Conservation (phyloP, 2,888 invertebrate genomes). For the Stenchaetothrips biformis region DNA sequence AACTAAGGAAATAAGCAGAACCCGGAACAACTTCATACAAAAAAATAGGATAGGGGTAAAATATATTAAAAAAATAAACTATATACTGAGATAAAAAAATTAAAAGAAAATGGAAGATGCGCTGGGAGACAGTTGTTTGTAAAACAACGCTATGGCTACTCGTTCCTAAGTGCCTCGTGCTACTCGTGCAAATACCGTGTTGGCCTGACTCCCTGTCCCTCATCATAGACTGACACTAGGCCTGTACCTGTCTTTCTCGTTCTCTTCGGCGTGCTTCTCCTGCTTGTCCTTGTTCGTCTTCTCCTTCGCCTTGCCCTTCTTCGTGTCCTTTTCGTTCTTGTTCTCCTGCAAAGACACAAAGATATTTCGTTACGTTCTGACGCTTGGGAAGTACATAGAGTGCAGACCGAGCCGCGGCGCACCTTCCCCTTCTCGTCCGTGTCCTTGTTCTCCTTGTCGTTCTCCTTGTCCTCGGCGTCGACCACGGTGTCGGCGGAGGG, state of each 20-base stretch:
- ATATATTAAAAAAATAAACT: no score
- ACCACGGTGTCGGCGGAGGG: neutral
- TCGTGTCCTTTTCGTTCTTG: neutral
- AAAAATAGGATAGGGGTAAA: no score
- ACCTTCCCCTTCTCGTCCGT: constrained; percentile 28
- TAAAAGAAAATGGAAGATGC: no score
- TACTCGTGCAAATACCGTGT: neutral
- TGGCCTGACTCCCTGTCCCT: no score
- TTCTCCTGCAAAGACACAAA: neutral
- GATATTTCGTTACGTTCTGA: neutral
- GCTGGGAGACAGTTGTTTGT: no score
- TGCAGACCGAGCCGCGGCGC: neutral
- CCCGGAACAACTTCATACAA: no score
- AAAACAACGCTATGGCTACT: no score
- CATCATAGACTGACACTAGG: neutral
- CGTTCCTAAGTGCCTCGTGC: constrained; percentile 2
- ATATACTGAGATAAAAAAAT: no score
- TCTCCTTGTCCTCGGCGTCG: neutral
- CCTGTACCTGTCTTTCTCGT: constrained; percentile 25
- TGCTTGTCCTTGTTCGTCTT: constrained; percentile 21
- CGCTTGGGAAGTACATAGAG: neutral
- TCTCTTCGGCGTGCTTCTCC: constrained; percentile 23
- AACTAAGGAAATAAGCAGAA: no score
- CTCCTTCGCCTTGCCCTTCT: constrained; percentile 4
- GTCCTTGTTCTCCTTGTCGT: constrained; percentile 25